Evolutionary conservation across 1,140 invertebrate genomes (phyloP), one percentile per base, ranked within the genome.

Genomic region (Magallana angulata): DNA sequence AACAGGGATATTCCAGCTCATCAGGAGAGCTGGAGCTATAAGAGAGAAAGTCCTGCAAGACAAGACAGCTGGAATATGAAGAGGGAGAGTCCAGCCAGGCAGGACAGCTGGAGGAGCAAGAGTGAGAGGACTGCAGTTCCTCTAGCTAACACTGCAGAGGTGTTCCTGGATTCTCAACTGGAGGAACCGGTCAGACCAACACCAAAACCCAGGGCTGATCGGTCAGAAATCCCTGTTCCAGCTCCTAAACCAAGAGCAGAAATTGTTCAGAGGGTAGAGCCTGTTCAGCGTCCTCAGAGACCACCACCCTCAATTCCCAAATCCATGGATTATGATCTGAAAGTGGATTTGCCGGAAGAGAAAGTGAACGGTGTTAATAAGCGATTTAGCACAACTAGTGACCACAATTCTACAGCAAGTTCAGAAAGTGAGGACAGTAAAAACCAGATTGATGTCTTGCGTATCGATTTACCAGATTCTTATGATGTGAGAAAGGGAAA

Each of bases 231-330:
- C 68, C 87, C 87, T 9, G 62, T 88, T 18, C 93, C 93, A 12
- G 88, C 92, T 14, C 91, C 92, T 16, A 92, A 91, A 89, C 92
- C 93, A 4, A 86, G 92, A 84, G 90, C 93, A 81, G 93, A 94
- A 71, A 91, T 93, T 56, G 68, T 91, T 58, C 92, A 92, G 76
- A 87, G 93, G 83, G 93, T 93, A 24, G 93, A 93, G 85, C 92
- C 93, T 16, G 92, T 90, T 9, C 87, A 87, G n/a, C 64, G 91
- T 12, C 85, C 89, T 5, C 87, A 90, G 57, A 64, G 85, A 60
- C 89, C 90, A 12, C 91, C 91, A 4, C 90, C 90, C 7, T 88
- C 88, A 30, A 83, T 91, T 56, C 91, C 91, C 12, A 24, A 68
- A 12, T 57, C 84, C n/a, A 82, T 85, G 56, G 87, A 85, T 48